Evolutionary conservation across 2,797 vertebrate genomes (phyloP).

Genomic region (Babyrousa celebensis): DNA sequence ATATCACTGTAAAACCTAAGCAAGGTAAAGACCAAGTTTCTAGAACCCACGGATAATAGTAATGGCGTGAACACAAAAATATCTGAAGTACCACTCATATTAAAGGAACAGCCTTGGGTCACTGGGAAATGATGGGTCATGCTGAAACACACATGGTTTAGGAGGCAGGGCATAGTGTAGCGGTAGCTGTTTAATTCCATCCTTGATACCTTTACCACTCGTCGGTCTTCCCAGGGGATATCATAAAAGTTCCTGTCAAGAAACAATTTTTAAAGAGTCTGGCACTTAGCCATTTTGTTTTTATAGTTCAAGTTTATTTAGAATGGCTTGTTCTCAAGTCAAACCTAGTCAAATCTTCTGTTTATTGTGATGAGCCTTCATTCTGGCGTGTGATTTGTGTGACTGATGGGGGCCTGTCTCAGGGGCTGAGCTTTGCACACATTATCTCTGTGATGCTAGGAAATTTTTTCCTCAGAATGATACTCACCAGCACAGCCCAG

Average conservation of each 20-base stretch:
- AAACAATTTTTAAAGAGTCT: not conserved
- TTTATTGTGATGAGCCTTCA: not conserved
- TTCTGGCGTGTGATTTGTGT: not conserved
- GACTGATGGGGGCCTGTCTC: not conserved
- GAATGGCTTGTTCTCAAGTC: not conserved
- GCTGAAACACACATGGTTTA: not conserved
- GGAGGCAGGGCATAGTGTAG: not conserved
- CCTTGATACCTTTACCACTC: not conserved
- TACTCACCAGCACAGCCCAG: not conserved
- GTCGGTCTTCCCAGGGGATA: not conserved
- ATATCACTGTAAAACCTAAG: slow-evolving; percentile 3
- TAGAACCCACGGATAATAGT: not conserved
- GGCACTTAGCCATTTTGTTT: not conserved
- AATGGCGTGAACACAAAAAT: not conserved
- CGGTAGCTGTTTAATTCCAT: not conserved
- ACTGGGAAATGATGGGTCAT: not conserved
- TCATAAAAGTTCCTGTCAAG: not conserved
- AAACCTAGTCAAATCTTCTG: not conserved
- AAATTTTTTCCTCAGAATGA: not conserved
- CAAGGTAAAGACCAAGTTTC: not conserved
- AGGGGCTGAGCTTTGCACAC: not conserved
- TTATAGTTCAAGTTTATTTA: not conserved
- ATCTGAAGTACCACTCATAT: not conserved
- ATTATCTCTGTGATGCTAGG: not conserved
- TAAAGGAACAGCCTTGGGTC: not conserved